phyloP scores from a whole-genome alignment of 2,797 vertebrate genomes.

The Sebastes wilsoni region DNA sequence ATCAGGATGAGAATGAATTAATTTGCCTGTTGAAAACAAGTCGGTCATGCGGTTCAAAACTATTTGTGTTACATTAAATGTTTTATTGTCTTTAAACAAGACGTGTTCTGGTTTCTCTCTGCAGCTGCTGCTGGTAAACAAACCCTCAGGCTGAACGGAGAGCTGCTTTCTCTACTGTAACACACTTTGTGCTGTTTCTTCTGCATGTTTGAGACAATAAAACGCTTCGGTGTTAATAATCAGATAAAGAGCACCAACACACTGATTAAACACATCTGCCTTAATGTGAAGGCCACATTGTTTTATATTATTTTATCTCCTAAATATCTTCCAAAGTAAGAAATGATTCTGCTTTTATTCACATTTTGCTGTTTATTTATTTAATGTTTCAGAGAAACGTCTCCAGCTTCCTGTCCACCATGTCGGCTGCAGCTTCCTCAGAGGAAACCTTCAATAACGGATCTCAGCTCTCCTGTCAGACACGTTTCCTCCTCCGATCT shows the following conservation, averaged over 20 bases:
- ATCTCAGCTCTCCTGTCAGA: neutral
- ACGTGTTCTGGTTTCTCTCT: neutral
- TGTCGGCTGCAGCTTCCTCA: slow-evolving; percentile 1
- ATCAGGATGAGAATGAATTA: neutral
- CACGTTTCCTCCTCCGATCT: neutral
- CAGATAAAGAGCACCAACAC: neutral
- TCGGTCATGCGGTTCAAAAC: neutral
- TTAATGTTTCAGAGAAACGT: neutral
- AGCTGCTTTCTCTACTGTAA: too few relatives aligned
- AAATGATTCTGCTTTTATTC: neutral
- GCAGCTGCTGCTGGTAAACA: neutral
- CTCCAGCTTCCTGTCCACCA: neutral
- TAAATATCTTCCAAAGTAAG: neutral
- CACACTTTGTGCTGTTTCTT: neutral
- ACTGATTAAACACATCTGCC: neutral
- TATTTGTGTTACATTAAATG: neutral
- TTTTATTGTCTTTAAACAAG: neutral
- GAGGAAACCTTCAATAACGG: slow-evolving; percentile 17
- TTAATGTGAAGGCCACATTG: neutral
- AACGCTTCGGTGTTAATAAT: neutral
- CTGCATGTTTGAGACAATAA: neutral
- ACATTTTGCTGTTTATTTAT: neutral
- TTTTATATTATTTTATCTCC: neutral
- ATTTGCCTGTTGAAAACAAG: neutral
- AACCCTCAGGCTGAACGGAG: too few relatives aligned